Evolutionary conservation across 2,113 vertebrate genomes (phyloP).

Genomic region (Mormyrus lacerda): DNA sequence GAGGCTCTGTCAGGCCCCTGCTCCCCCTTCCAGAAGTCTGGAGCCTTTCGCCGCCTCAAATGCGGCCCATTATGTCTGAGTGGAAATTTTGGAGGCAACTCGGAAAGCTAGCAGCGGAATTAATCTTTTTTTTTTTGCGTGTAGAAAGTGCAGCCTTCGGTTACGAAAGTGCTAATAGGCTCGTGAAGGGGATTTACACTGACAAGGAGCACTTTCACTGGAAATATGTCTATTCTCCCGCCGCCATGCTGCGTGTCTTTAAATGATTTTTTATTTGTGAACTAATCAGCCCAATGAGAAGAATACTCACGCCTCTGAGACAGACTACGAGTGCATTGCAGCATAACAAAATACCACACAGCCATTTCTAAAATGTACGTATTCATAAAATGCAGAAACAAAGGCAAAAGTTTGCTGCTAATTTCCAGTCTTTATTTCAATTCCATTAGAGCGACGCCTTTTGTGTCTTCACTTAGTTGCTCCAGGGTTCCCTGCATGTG

Average conservation of each 20-base stretch:
- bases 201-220: slow-evolving; percentile 6
- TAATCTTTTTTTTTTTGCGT: background rate
- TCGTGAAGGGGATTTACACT: background rate
- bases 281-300: background rate
- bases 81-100: background rate
- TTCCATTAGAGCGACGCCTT: slow-evolving; percentile 42
- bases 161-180: slow-evolving; percentile 7
- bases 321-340: background rate
- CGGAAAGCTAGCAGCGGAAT: background rate
- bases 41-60: background rate
- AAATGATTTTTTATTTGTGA: background rate
- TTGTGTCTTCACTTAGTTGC: slow-evolving; percentile 35
- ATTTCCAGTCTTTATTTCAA: slow-evolving; percentile 46
- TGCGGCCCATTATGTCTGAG: background rate
- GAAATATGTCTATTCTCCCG: background rate
- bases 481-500: slow-evolving; percentile 33
- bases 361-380: slow-evolving; percentile 11
- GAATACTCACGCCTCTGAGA: background rate
- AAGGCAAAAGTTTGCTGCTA: slow-evolving; percentile 31
- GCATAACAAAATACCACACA: background rate
- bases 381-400: slow-evolving; percentile 34
- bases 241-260: background rate
- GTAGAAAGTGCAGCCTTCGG: background rate
- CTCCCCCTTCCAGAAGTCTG: background rate
- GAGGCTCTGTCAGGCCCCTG: background rate